Percentiles rank a stretch among this genome's conserved stretches.
These are phyloP conservation scores for Podiceps cristatus DNA, from an alignment of 2,113 vertebrate species.

Conservation along the genomic window DNA sequence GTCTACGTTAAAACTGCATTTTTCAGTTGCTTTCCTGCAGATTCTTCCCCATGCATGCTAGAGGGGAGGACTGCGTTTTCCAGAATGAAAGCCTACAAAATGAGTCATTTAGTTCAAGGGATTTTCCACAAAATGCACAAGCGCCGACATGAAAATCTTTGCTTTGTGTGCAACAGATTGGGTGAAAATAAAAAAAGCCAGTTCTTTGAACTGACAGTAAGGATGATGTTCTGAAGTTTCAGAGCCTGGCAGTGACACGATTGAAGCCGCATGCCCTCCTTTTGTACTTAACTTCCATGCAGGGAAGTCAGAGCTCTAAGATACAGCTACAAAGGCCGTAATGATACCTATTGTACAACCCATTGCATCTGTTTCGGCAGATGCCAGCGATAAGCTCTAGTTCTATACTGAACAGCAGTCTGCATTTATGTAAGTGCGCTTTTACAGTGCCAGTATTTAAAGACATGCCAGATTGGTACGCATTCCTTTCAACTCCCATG, in stretches of 20 bases:
- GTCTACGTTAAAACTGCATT: not conserved
- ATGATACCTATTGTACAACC: not conserved
- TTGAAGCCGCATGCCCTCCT: not conserved
- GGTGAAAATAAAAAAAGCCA: not conserved
- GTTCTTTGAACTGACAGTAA: not conserved
- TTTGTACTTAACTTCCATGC: not conserved
- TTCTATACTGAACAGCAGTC: not conserved
- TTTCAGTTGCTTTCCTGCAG: not conserved
- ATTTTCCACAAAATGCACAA: not conserved
- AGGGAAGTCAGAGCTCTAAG: not conserved
- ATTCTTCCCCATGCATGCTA: not conserved
- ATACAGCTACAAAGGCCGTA: not conserved
- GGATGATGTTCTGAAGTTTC: not conserved
- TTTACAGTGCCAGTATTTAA: not conserved
- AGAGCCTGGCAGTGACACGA: not conserved
- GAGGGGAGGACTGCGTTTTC: not conserved
- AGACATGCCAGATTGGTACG: not conserved
- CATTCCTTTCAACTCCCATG: not conserved
- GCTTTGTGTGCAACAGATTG: not conserved
- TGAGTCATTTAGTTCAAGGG: not conserved
- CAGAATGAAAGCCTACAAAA: not conserved
- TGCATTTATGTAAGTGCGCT: not conserved
- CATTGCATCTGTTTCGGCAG: not conserved
- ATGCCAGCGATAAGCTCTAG: not conserved
- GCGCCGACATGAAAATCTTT: not conserved